Evolutionary conservation across 2,888 invertebrate genomes (phyloP), one percentile per base, ranked within the genome.

Genomic region (Danaus chrysippus): DNA sequence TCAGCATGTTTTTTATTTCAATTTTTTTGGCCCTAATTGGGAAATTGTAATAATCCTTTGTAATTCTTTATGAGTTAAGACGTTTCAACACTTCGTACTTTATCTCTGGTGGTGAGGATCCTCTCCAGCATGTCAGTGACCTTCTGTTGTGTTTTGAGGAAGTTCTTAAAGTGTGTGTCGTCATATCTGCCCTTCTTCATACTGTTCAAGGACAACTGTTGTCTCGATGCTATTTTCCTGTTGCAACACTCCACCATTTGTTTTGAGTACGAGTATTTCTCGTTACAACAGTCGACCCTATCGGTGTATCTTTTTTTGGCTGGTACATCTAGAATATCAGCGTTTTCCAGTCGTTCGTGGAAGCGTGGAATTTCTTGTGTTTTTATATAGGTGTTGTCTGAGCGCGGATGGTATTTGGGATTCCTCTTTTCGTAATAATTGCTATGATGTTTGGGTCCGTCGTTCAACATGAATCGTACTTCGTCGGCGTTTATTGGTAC

Each of bases 71-170:
- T 42, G 15, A 42, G 3, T 34, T 62, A 67, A 42, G 73, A 61
- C 42, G 70, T 74, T 70, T 87, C 84, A 0, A 79, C 77, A 65
- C 84, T 86, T 1, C 65, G 75, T 10, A 63, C 59, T 52, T 69
- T 79, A 0, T 70, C 70, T 70, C 79, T 83, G 3, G 77, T 74
- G 0, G 80, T 78, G 42, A 90, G 71, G 68, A 87, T 81, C 63
- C 71, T 81, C 62, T 85, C 85, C 8, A 90, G 68, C 80, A 90
- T 86, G 46, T 82, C 83, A 13, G 86, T 89, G 0, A 90, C 89
- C 70, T 86, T 88, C 68, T 88, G 79, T 66, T 91, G 90, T 0
- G 85, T 83, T 61, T 83, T 82, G 11, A 90, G 59, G 61, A 90
- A 85, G 62, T 84, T 83, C 9, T 70, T 78, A 46, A 87, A 88